Evolutionary conservation across 1,140 invertebrate species (phyloP).

Genomic region (Ectropis grisescens): DNA sequence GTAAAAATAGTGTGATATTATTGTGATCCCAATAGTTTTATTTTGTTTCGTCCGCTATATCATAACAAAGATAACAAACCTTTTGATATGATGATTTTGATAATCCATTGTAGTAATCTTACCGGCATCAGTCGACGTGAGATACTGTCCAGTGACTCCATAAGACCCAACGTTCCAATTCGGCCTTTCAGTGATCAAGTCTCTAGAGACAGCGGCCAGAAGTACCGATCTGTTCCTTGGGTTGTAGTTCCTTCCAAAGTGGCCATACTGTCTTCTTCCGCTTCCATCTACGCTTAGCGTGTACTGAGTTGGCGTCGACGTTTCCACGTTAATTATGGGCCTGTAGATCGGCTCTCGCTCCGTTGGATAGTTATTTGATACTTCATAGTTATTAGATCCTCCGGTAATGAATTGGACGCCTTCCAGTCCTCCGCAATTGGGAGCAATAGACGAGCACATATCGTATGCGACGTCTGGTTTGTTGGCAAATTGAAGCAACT

Average conservation of each 20-base stretch:
- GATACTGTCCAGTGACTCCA: slow-evolving; percentile 21
- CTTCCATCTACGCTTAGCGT: slow-evolving; percentile 8
- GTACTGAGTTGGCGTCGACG: slow-evolving; percentile 4
- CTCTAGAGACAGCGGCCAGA: slow-evolving; percentile 18
- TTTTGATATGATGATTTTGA: too few species aligned
- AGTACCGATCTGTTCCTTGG: slow-evolving; percentile 28
- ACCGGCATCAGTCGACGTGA: slow-evolving; percentile 40
- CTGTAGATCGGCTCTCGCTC: too few species aligned
- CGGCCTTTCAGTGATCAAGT: slow-evolving; percentile 25
- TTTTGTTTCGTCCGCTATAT: too few species aligned
- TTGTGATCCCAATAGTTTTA: too few species aligned
- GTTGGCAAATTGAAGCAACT: slow-evolving; percentile 79
- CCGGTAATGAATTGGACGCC: too few species aligned
- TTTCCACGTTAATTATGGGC: too few species aligned
- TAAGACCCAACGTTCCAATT: slow-evolving; percentile 26
- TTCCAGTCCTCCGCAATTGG: slow-evolving; percentile 69
- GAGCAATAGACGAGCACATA: slow-evolving; percentile 76
- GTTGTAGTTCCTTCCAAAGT: slow-evolving; percentile 12
- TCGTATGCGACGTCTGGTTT: slow-evolving; percentile 86
- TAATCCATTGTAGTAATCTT: slow-evolving; percentile 7
- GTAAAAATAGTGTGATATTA: too few species aligned
- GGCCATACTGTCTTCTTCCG: slow-evolving; percentile 6
- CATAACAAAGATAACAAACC: too few species aligned
- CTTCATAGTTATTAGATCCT: too few species aligned
- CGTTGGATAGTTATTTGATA: too few species aligned